Evolutionary conservation across 2,113 vertebrate species (phyloP).

Genomic region (Microtus pennsylvanicus): DNA sequence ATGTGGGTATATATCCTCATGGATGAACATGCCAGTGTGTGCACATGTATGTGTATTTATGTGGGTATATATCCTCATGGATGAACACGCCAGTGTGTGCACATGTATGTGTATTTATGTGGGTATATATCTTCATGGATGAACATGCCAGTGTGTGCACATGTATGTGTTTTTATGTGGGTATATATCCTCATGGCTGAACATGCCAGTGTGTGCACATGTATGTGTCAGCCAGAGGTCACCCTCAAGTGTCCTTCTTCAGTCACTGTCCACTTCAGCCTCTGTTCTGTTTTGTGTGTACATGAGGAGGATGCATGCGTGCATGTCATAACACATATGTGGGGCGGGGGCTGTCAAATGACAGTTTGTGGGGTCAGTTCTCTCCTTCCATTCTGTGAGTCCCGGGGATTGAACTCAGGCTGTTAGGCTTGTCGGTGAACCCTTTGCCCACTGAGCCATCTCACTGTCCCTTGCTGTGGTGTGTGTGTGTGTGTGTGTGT

Average conservation of each 20-base stretch:
- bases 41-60: not conserved
- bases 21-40: not conserved
- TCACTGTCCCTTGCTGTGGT: not conserved
- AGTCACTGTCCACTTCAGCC: too few relatives aligned
- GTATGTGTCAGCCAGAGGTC: not conserved
- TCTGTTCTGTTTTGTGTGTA: not conserved
- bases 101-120: too few relatives aligned
- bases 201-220: not conserved
- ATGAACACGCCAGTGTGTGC: not conserved
- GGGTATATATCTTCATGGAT: not conserved
- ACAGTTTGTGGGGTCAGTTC: not conserved
- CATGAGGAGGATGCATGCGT: not conserved
- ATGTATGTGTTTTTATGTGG: too few relatives aligned
- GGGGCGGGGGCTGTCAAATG: not conserved
- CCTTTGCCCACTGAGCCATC: not conserved
- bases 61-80: not conserved
- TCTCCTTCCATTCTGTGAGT: not conserved
- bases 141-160: not conserved
- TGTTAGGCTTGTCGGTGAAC: too few relatives aligned
- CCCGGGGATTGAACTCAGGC: not conserved
- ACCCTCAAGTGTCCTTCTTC: not conserved
- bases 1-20: not conserved
- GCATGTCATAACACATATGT: not conserved
- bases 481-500: not conserved
- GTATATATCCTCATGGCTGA: not conserved